Evolutionary conservation across 2,888 invertebrate species (phyloP).

Genomic region (Ferdinandea cuprea): DNA sequence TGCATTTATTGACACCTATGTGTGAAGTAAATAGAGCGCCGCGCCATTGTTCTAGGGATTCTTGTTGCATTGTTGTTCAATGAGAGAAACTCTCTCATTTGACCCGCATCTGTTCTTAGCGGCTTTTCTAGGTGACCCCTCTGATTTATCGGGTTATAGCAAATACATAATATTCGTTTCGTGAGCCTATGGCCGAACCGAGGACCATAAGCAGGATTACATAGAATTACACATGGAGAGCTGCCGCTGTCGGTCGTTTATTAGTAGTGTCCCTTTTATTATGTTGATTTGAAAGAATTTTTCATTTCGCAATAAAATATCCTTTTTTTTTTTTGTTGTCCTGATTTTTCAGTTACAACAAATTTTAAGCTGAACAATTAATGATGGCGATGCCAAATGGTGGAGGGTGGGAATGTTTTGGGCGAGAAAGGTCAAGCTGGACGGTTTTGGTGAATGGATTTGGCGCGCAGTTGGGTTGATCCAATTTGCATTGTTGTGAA

Average conservation of each 20-base stretch:
- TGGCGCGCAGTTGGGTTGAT: constrained; percentile 64
- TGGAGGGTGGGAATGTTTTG: constrained; percentile 10
- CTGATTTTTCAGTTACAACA: constrained; percentile 30
- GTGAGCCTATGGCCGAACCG: constrained; percentile 5
- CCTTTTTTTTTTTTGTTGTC: constrained; percentile 32
- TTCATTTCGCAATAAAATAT: constrained; percentile 65
- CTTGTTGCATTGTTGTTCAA: constrained; percentile 48
- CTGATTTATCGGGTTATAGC: constrained; percentile 71
- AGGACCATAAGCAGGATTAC: constrained; percentile 66
- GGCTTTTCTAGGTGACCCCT: constrained; percentile 67
- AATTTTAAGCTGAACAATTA: constrained; percentile 45
- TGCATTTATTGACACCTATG: constrained; percentile 59
- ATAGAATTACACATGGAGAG: constrained; percentile 55
- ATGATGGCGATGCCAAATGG: constrained; percentile 6
- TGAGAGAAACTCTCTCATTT: constrained; percentile 51
- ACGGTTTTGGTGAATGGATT: constrained; percentile 34
- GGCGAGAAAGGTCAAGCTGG: constrained; percentile 58
- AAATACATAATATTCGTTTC: constrained; percentile 29
- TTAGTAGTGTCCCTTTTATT: constrained; percentile 58
- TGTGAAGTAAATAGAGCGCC: constrained; percentile 74
- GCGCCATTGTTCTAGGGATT: constrained; percentile 54
- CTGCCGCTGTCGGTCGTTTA: constrained; percentile 15
- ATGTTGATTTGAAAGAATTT: constrained; percentile 60
- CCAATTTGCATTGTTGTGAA: constrained; percentile 44
- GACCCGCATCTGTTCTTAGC: constrained; percentile 74